These are phyloP conservation scores for Lacanobia oleracea DNA, from an alignment of 2,888 invertebrate species.

Conservation along the genomic window DNA sequence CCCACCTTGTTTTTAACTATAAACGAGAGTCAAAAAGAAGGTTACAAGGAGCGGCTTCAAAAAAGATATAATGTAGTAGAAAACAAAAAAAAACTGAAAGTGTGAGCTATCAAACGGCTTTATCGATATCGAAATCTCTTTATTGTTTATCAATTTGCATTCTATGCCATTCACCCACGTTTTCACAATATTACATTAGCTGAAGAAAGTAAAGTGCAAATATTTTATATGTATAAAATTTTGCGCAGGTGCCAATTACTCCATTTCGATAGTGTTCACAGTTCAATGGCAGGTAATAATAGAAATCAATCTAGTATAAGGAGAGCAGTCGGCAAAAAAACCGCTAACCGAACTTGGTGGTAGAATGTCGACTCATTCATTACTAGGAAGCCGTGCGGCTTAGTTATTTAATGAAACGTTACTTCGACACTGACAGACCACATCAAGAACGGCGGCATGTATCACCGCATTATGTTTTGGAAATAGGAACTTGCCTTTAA, in stretches of 20 bases:
- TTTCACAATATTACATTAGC: conserved; percentile 62
- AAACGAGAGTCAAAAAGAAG: background rate
- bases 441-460: conserved; percentile 71
- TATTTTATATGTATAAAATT: conserved; percentile 68
- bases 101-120: conserved; percentile 26
- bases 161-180: conserved; percentile 46
- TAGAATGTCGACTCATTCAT: conserved; percentile 82
- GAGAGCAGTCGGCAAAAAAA: conserved; percentile 83
- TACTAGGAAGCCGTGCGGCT: conserved; percentile 82
- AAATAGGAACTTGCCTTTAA: conserved; percentile 44
- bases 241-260: conserved; percentile 79
- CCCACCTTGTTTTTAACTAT: conserved; percentile 16
- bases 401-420: conserved; percentile 85
- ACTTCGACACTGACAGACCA: conserved; percentile 74
- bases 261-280: conserved; percentile 81
- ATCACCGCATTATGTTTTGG: conserved; percentile 68
- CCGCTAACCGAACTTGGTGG: conserved; percentile 85
- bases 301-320: conserved; percentile 84
- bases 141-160: conserved; percentile 45
- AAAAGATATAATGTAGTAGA: conserved; percentile 4
- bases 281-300: conserved; percentile 81
- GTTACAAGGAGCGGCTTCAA: conserved; percentile 11
- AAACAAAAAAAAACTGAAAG: conserved; percentile 25
- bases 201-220: conserved; percentile 68
- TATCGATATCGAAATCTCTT: conserved; percentile 36